phyloP scores from a whole-genome alignment of 2,888 invertebrate species.

The Drosophila ezoana region DNA sequence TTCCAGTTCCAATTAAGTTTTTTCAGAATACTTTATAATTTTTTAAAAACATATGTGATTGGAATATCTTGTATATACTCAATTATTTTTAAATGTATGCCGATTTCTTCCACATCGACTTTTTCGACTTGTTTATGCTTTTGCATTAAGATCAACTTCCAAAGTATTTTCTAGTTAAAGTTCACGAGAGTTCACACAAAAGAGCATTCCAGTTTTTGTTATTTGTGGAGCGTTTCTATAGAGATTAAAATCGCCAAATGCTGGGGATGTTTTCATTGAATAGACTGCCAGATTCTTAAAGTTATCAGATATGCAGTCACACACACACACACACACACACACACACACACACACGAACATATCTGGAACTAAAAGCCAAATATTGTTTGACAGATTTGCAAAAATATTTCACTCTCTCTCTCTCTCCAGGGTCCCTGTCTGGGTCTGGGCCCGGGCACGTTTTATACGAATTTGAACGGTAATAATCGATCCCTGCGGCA shows the following conservation, averaged over 20 bases:
- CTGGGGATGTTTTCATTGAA: slow-evolving; percentile 45
- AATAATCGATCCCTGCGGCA: slow-evolving; percentile 85
- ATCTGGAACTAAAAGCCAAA: slow-evolving; percentile 14
- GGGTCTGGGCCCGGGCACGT: slow-evolving; percentile 76
- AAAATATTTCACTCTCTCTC: slow-evolving; percentile 39
- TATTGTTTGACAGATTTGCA: slow-evolving; percentile 53
- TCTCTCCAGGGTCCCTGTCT: slow-evolving; percentile 32
- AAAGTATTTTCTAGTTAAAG: neutral
- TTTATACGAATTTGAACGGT: slow-evolving; percentile 84
- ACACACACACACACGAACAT: slow-evolving; percentile 22
- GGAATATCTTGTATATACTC: too few relatives aligned
- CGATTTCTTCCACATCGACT: too few relatives aligned
- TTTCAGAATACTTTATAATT: too few relatives aligned
- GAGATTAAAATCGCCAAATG: slow-evolving; percentile 47
- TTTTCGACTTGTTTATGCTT: too few relatives aligned
- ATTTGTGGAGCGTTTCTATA: slow-evolving; percentile 61
- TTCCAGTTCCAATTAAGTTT: too few relatives aligned
- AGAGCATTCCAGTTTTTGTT: slow-evolving; percentile 23
- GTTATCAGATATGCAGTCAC: slow-evolving; percentile 47
- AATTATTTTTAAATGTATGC: too few relatives aligned
- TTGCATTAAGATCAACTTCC: neutral
- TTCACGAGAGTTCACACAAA: slow-evolving; percentile 10
- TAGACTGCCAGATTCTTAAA: slow-evolving; percentile 60
- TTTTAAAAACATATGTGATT: too few relatives aligned
- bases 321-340: slow-evolving; percentile 31